These are phyloP conservation scores for Mesochorus sp. DNA, from an alignment of 2,888 invertebrate genomes.

Conservation along the genomic window DNA sequence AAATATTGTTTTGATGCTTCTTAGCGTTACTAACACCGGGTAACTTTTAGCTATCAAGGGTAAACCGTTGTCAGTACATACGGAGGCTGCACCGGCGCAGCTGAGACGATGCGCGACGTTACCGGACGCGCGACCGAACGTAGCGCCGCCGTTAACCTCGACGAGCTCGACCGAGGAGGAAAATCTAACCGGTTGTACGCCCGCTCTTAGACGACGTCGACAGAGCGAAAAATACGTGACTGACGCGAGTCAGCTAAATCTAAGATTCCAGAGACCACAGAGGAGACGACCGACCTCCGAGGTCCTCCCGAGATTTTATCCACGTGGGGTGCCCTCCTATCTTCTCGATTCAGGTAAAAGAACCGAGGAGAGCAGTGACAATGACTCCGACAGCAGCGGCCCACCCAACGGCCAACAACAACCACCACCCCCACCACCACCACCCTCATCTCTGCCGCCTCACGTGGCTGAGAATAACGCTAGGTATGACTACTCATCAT, in stretches of 20 bases:
- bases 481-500: constrained; percentile 71
- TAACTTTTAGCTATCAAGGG: constrained; percentile 78
- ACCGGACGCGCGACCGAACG: constrained; percentile 79
- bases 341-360: constrained; percentile 76
- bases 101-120: constrained; percentile 81
- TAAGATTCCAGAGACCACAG: constrained; percentile 89
- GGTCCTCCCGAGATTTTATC: constrained; percentile 72
- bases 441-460: constrained; percentile 78
- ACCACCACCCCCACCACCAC: constrained; percentile 78
- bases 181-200: constrained; percentile 83
- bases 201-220: constrained; percentile 90
- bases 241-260: constrained; percentile 91
- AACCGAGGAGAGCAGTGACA: constrained; percentile 80
- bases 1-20: constrained; percentile 62
- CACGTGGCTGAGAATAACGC: constrained; percentile 80
- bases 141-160: constrained; percentile 74
- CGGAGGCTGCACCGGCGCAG: constrained; percentile 72
- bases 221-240: constrained; percentile 92
- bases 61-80: constrained; percentile 75
- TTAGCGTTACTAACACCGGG: constrained; percentile 74
- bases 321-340: constrained; percentile 79
- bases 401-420: constrained; percentile 71
- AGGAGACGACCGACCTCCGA: constrained; percentile 77
- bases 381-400: constrained; percentile 78
- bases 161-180: constrained; percentile 79